Conservation (phyloP, 2,888 invertebrate genomes). For the Opisthograptis luteolata region DNA sequence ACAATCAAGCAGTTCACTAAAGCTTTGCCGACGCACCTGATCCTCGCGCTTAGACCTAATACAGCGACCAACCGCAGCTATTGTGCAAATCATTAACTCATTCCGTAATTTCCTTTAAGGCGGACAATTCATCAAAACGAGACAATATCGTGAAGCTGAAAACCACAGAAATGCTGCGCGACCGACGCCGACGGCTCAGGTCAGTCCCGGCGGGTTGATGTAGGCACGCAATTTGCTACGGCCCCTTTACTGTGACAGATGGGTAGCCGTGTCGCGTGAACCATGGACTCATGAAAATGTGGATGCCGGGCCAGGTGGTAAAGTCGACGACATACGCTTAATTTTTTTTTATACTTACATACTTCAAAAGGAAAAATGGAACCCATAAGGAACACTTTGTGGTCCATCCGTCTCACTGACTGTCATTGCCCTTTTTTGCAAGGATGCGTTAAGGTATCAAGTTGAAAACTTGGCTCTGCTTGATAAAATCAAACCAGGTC, state of each 20-base stretch:
- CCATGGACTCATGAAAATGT: constrained; percentile 37
- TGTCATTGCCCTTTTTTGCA: too few species aligned
- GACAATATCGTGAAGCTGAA: constrained; percentile 30
- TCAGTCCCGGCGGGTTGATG: constrained; percentile 69
- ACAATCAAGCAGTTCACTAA: not conserved
- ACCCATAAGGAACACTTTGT: too few species aligned
- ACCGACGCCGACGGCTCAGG: constrained; percentile 50
- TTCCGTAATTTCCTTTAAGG: constrained; percentile 12
- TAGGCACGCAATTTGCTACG: constrained; percentile 77
- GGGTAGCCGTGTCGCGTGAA: constrained; percentile 61
- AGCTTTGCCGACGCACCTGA: constrained; percentile 1
- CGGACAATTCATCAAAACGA: constrained; percentile 29
- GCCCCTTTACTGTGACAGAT: constrained; percentile 74
- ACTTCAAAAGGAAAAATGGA: too few species aligned
- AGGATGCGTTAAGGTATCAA: too few species aligned
- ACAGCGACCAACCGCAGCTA: too few species aligned
- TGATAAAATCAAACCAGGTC: too few species aligned
- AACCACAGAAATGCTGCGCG: constrained; percentile 40
- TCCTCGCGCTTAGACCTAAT: too few species aligned
- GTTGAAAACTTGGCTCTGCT: too few species aligned
- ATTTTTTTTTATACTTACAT: too few species aligned
- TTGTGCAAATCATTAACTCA: constrained; percentile 13
- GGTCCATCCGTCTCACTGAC: too few species aligned
- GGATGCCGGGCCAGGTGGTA: constrained; percentile 12
- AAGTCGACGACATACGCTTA: too few species aligned